These are phyloP conservation scores for Crax fasciolata DNA, from an alignment of 2,797 vertebrate genomes.

Conservation along the genomic window DNA sequence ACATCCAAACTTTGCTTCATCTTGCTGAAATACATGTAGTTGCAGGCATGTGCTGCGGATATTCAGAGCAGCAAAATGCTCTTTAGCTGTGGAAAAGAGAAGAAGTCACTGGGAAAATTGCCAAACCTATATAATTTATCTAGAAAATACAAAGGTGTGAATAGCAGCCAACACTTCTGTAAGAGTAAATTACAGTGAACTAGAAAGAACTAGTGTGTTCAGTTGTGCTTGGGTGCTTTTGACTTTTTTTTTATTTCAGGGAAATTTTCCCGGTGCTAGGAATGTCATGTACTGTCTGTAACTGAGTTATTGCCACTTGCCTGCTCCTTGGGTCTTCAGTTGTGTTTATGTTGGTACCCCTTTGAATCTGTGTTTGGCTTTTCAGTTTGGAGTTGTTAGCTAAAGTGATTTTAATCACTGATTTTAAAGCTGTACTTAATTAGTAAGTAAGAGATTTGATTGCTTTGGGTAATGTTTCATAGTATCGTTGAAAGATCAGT, in stretches of 20 bases:
- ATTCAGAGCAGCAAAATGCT: neutral
- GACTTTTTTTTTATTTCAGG: neutral
- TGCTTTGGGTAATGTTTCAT: neutral
- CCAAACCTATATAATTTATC: neutral
- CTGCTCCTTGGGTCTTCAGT: neutral
- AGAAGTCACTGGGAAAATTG: neutral
- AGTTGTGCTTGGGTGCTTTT: neutral
- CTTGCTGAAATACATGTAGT: neutral
- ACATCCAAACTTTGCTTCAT: neutral
- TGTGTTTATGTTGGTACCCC: neutral
- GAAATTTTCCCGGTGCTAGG: neutral
- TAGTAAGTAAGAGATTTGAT: neutral
- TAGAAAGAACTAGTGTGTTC: neutral
- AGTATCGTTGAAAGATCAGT: neutral
- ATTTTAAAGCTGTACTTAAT: slow-evolving; percentile 1
- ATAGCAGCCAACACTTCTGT: neutral
- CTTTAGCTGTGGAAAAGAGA: neutral
- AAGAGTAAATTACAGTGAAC: neutral
- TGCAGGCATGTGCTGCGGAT: neutral
- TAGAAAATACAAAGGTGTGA: neutral
- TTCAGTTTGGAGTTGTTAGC: neutral
- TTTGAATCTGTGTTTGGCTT: neutral
- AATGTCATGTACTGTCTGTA: neutral
- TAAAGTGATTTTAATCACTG: neutral
- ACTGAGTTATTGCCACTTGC: neutral